Conservation (phyloP, 1,140 invertebrate species). For the Aphelenchoides besseyi region DNA sequence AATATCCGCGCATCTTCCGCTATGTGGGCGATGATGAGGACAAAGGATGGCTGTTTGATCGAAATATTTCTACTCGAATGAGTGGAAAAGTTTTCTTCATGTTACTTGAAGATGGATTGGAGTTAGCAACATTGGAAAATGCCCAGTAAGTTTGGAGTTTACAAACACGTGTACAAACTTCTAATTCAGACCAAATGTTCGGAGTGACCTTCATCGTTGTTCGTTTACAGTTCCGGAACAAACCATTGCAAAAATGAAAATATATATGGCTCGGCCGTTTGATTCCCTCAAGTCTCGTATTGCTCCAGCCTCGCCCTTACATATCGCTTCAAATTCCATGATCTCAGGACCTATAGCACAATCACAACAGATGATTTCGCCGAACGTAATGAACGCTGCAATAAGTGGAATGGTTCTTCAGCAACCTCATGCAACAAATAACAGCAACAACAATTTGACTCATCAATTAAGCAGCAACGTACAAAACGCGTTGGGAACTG, state of each 20-base stretch:
- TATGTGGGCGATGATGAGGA: constrained; percentile 53
- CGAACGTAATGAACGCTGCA: constrained; percentile 8
- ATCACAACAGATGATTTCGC: background rate
- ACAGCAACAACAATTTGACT: background rate
- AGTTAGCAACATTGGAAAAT: constrained; percentile 39
- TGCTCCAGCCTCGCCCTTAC: constrained; percentile 20
- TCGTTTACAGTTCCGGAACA: constrained; percentile 40
- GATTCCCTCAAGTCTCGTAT: constrained; percentile 40
- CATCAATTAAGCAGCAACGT: background rate
- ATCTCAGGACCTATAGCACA: background rate
- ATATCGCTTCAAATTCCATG: constrained; percentile 7
- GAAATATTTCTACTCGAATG: constrained; percentile 40
- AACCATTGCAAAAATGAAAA: constrained; percentile 41
- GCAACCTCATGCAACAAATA: background rate
- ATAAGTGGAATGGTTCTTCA: background rate
- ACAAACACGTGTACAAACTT: constrained; percentile 9
- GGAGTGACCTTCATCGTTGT: constrained; percentile 33
- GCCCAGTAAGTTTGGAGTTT: constrained; percentile 30
- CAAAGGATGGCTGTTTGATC: constrained; percentile 47
- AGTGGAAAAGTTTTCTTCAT: constrained; percentile 51
- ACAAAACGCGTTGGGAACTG: background rate
- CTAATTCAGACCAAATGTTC: constrained; percentile 29
- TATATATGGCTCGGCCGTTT: constrained; percentile 33
- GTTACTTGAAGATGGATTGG: constrained; percentile 44
- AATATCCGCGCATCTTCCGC: constrained; percentile 50